A percentile compares a stretch with the other conserved stretches of the same genome.
Conservation (phyloP, 92 coral and sea anemone species). For the Porites evermanni region DNA sequence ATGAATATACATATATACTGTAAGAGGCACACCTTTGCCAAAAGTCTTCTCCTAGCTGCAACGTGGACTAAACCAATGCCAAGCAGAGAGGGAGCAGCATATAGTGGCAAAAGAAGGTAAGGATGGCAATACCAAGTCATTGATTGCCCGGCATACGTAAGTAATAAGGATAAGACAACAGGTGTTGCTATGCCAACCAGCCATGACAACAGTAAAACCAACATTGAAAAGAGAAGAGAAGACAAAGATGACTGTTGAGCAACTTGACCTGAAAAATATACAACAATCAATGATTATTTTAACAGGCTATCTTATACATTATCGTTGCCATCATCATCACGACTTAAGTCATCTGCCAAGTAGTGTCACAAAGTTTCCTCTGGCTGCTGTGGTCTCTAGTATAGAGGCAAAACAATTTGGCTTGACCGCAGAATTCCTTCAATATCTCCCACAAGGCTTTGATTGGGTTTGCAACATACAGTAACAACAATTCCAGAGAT, state of each 20-base stretch:
- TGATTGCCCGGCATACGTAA: slow-evolving; percentile 79
- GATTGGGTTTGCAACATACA: no score
- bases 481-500: no score
- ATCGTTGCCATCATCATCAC: no score
- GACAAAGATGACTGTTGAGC: neutral
- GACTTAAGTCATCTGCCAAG: no score
- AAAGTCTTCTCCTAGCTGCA: slow-evolving; percentile 43
- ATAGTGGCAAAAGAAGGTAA: slow-evolving; percentile 73
- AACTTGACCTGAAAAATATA: slow-evolving; percentile 3
- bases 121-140: slow-evolving; percentile 96
- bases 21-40: slow-evolving; percentile 37
- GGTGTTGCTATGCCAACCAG: slow-evolving; percentile 72
- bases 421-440: no score
- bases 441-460: no score
- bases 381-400: no score
- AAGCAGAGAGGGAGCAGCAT: slow-evolving; percentile 76
- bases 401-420: no score
- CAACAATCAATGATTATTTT: no score
- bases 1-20: no score
- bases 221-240: slow-evolving; percentile 48
- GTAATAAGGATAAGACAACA: slow-evolving; percentile 65
- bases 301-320: no score
- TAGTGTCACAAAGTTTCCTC: no score
- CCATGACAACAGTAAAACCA: slow-evolving; percentile 81
- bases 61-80: slow-evolving; percentile 80